Evolutionary conservation across 2,888 invertebrate genomes (phyloP), one percentile per base, ranked within the genome.

Genomic region (Drosophila kuntzei): DNA sequence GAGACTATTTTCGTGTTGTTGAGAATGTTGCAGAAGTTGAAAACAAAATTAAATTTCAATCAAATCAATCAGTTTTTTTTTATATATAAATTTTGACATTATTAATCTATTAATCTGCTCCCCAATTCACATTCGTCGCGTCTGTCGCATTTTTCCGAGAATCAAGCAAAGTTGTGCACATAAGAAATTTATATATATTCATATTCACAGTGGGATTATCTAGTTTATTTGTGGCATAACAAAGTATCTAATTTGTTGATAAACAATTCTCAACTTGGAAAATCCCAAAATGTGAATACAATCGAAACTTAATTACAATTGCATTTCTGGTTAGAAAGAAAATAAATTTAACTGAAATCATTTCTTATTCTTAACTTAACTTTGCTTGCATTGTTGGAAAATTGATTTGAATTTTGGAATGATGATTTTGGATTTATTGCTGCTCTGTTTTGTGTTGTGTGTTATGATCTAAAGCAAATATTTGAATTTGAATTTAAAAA

Each of bases 41-140:
- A 76, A 81, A 81, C 85, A 76, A 72, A 81, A 87, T 83, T 78
- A 29, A 80, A 86, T 83, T 83, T 86, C 53, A 60, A 88, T 50
- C 55, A 86, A 88, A 88, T 87, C 59, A 74, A 79, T 86, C 62
- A 86, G 74, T 76, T 82, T 85, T 63, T 25, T 25, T 22, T 22
- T 22, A 5, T 25, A 6, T 71, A 77, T 68, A 63, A 68, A 12
- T 51, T 37, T 57, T 54, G 54, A 44, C 29, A 58, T 20, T 12
- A 32, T 46, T 60, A 54, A 61, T 54, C 37, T 61, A 53, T 34
- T 27, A 32, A 29, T 70, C 41, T 39, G 34, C 41, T 80, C 55
- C 57, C 46, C 18, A 76, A 65, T 80, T 80, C 68, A 59, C 67
- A 80, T 54, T 70, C 59, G 53, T 62, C 41, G 27, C 14, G 51